A percentile compares a stretch with the other conserved stretches of the same genome.
phyloP scores from a whole-genome alignment of 2,113 vertebrate genomes.

The Aldabrachelys gigantea region DNA sequence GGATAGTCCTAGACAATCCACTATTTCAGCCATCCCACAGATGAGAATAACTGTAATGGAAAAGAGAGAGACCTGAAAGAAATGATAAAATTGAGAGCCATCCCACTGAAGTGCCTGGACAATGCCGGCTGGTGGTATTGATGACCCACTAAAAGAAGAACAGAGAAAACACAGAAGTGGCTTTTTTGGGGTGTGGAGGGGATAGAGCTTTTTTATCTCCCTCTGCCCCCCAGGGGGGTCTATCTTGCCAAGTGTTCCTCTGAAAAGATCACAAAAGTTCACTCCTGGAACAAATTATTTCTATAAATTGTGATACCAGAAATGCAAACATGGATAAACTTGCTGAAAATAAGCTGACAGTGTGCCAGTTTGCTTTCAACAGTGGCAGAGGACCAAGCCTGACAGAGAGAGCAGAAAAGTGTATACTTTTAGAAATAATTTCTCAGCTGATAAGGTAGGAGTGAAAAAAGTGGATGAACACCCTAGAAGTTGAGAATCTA shows the following conservation, averaged over 20 bases:
- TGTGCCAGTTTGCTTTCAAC: conserved; percentile 70
- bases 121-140: background rate
- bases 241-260: conserved; percentile 58
- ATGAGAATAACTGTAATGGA: background rate
- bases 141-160: background rate
- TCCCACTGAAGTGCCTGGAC: background rate
- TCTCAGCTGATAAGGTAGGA: conserved; percentile 41
- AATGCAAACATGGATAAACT: conserved; percentile 74
- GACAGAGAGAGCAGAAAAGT: background rate
- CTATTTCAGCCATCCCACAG: background rate
- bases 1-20: background rate
- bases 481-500: background rate
- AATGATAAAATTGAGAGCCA: background rate
- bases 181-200: background rate
- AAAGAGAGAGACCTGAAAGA: background rate
- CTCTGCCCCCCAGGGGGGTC: background rate
- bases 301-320: conserved; percentile 66
- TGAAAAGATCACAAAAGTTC: conserved; percentile 67
- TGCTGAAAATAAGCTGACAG: conserved; percentile 72
- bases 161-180: background rate
- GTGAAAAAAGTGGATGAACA: background rate
- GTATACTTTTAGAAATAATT: conserved; percentile 24
- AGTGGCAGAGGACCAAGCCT: conserved; percentile 60
- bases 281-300: conserved; percentile 70
- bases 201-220: background rate